phyloP scores from a whole-genome alignment of 2,888 invertebrate species.

The Pyralis farinalis region DNA sequence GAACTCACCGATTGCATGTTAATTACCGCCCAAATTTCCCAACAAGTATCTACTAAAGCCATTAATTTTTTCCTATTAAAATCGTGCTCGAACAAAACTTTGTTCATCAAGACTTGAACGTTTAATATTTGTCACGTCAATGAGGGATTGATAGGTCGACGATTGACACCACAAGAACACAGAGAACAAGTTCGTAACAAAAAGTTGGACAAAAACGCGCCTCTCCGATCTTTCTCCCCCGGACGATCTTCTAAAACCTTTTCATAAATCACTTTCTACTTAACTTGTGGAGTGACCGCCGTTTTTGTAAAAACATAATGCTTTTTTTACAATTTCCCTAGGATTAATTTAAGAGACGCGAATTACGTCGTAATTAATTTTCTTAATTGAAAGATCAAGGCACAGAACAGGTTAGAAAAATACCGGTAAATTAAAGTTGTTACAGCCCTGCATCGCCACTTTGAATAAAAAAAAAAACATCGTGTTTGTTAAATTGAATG shows the following conservation, averaged over 20 bases:
- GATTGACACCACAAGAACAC: constrained; percentile 18
- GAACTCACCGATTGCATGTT: background rate
- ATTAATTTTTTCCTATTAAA: constrained; percentile 3
- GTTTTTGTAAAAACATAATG: background rate
- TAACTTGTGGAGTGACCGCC: constrained; percentile 16
- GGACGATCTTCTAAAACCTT: constrained; percentile 14
- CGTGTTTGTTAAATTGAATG: too few relatives aligned
- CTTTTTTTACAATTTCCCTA: too few relatives aligned
- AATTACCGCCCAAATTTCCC: background rate
- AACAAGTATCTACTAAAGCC: background rate
- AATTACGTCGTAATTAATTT: too few relatives aligned
- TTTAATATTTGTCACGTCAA: constrained; percentile 9
- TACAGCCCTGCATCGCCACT: too few relatives aligned
- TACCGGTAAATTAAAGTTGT: too few relatives aligned
- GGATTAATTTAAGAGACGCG: too few relatives aligned
- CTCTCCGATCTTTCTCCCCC: background rate
- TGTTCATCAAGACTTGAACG: background rate
- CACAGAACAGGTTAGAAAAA: too few relatives aligned
- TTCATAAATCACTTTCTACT: constrained; percentile 23
- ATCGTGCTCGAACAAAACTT: constrained; percentile 4
- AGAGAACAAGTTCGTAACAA: constrained; percentile 15
- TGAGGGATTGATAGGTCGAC: constrained; percentile 16
- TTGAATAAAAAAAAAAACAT: too few relatives aligned
- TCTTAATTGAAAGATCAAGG: too few relatives aligned
- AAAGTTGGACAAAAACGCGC: constrained; percentile 9